A percentile compares a stretch with the other conserved stretches of the same genome.
These are phyloP conservation scores for Hypomecis atomaria DNA, from an alignment of 2,888 invertebrate genomes.

Conservation along the genomic window DNA sequence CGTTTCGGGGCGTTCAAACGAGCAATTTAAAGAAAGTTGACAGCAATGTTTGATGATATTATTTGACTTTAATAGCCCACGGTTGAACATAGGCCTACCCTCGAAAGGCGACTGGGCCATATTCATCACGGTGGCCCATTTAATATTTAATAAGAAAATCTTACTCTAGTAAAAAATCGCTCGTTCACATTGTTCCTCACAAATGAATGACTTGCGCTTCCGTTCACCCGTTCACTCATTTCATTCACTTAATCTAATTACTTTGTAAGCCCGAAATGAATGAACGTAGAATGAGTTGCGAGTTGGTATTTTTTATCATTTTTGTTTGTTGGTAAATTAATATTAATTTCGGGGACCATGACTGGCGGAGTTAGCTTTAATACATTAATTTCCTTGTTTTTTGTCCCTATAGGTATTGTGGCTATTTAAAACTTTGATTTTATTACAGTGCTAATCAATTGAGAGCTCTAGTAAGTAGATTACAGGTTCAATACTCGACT, in stretches of 20 bases:
- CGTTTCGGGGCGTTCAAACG: constrained; percentile 2
- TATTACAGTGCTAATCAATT: not conserved
- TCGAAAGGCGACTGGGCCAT: too few species aligned
- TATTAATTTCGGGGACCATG: constrained; percentile 20
- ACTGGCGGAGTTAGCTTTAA: not conserved
- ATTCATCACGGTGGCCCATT: too few species aligned
- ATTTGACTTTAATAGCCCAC: too few species aligned
- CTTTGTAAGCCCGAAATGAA: constrained; percentile 56
- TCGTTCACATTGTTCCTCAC: constrained; percentile 19
- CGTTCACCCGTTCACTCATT: constrained; percentile 42
- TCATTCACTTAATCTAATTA: constrained; percentile 66
- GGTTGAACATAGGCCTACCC: too few species aligned
- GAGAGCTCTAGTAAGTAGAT: not conserved
- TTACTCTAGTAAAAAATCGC: not conserved
- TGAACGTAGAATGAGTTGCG: constrained; percentile 63
- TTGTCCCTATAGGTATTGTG: not conserved
- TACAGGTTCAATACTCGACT: too few species aligned
- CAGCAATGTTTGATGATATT: not conserved
- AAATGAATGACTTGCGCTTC: constrained; percentile 59
- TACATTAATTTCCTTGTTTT: constrained; percentile 12
- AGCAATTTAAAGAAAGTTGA: not conserved
- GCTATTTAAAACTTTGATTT: too few species aligned
- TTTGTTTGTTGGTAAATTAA: constrained; percentile 40
- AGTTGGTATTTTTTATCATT: constrained; percentile 40
- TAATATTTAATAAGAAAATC: too few species aligned